Conservation (phyloP, 2,113 vertebrate genomes). For the Crypturellus undulatus region DNA sequence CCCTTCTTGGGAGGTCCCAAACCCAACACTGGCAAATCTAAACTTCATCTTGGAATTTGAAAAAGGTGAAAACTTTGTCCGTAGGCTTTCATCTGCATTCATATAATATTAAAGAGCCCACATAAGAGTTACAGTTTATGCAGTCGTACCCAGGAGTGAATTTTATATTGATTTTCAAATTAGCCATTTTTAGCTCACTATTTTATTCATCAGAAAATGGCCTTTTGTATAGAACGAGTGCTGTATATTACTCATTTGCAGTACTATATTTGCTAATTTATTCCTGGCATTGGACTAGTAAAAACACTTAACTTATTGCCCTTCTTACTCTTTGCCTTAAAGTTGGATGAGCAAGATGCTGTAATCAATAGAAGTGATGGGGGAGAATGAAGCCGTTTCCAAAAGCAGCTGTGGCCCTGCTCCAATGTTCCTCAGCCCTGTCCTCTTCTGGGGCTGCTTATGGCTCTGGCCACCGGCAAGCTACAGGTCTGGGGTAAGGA, state of each 20-base stretch:
- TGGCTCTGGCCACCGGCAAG: neutral
- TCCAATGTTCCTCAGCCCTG: neutral
- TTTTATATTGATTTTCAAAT: slow-evolving; percentile 50
- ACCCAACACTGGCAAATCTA: neutral
- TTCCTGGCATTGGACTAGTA: slow-evolving; percentile 27
- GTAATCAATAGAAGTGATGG: neutral
- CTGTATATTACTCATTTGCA: neutral
- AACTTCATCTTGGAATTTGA: neutral
- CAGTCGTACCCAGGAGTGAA: neutral
- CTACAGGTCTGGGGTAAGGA: too few species aligned
- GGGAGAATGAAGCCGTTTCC: neutral
- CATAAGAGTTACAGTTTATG: slow-evolving; percentile 30
- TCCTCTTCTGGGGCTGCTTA: neutral
- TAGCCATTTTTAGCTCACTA: neutral
- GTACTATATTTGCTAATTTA: slow-evolving; percentile 12
- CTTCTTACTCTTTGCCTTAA: slow-evolving; percentile 14
- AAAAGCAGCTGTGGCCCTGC: neutral
- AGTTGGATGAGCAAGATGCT: neutral
- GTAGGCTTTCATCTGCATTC: neutral
- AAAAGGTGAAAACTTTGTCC: neutral
- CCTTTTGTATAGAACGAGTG: slow-evolving; percentile 3
- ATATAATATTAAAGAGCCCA: slow-evolving; percentile 23
- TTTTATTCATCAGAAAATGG: slow-evolving; percentile 63
- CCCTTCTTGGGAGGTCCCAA: neutral
- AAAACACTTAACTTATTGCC: slow-evolving; percentile 42